A percentile compares a stretch with the other conserved stretches of the same genome.
Conservation (phyloP, 2,113 vertebrate genomes). For the Daubentonia madagascariensis region DNA sequence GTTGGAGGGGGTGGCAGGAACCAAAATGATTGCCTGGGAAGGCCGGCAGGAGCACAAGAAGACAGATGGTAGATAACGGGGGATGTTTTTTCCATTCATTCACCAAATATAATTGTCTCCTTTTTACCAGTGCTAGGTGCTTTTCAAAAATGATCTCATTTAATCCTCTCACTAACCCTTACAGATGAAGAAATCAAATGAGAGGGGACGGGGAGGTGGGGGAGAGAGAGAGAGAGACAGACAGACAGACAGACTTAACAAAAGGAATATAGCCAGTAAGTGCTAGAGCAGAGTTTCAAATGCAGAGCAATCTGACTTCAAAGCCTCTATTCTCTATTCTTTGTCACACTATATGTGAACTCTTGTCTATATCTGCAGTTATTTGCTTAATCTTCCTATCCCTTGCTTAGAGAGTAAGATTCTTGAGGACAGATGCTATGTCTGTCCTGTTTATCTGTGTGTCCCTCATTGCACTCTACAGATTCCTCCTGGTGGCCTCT, state of each 20-base stretch:
- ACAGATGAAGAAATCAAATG: not conserved
- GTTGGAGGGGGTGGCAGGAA: not conserved
- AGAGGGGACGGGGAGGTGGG: no score
- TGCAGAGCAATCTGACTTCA: not conserved
- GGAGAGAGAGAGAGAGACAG: not conserved
- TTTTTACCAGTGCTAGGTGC: not conserved
- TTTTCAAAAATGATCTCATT: constrained; percentile 23
- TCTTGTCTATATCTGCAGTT: not conserved
- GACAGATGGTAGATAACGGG: not conserved
- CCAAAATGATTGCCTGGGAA: not conserved
- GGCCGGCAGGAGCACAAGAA: not conserved
- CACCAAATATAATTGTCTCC: not conserved
- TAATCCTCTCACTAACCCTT: not conserved
- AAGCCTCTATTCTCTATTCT: not conserved
- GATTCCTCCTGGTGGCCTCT: not conserved
- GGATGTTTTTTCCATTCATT: not conserved
- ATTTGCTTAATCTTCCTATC: not conserved
- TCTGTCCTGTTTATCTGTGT: not conserved
- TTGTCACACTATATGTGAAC: no score
- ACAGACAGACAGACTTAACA: not conserved
- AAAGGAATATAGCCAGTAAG: not conserved
- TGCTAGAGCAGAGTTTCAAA: not conserved
- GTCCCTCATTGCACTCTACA: not conserved
- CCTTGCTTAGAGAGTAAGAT: not conserved
- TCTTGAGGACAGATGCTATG: no score